Evolutionary conservation across 2,113 vertebrate species (phyloP).

Genomic region (Pseudopodoces humilis): DNA sequence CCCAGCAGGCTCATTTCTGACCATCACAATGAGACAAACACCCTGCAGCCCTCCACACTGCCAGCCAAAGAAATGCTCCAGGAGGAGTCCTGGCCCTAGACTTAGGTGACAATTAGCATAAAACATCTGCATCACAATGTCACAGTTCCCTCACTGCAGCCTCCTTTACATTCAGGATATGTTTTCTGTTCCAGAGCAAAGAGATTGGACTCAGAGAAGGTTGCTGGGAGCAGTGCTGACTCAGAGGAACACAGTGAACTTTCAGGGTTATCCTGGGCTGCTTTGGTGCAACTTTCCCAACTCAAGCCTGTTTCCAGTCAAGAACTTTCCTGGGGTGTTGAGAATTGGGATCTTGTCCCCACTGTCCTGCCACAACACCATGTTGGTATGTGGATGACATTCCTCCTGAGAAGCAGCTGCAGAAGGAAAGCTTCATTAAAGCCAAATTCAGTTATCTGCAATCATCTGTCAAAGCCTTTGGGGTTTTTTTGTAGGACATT

Average conservation of each 20-base stretch:
- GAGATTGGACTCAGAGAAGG: neutral
- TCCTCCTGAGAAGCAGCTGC: neutral
- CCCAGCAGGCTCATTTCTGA: neutral
- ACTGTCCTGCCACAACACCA: neutral
- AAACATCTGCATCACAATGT: neutral
- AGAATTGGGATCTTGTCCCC: neutral
- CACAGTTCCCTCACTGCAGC: neutral
- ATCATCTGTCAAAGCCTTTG: neutral
- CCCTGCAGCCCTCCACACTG: neutral
- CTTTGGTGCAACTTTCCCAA: neutral
- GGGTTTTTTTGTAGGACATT: neutral
- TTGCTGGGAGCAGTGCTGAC: neutral
- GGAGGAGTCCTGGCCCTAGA: neutral
- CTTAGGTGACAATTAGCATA: neutral
- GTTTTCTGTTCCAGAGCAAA: neutral
- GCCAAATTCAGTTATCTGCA: neutral
- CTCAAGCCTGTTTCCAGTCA: neutral
- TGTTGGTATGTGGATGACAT: neutral
- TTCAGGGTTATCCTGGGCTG: neutral
- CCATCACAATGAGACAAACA: neutral
- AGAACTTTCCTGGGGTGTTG: neutral
- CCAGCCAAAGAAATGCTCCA: neutral
- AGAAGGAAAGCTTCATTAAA: neutral
- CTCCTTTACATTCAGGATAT: neutral
- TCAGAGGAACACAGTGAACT: neutral